Conservation (phyloP, 2,113 vertebrate genomes). For the Fregetta grallaria region DNA sequence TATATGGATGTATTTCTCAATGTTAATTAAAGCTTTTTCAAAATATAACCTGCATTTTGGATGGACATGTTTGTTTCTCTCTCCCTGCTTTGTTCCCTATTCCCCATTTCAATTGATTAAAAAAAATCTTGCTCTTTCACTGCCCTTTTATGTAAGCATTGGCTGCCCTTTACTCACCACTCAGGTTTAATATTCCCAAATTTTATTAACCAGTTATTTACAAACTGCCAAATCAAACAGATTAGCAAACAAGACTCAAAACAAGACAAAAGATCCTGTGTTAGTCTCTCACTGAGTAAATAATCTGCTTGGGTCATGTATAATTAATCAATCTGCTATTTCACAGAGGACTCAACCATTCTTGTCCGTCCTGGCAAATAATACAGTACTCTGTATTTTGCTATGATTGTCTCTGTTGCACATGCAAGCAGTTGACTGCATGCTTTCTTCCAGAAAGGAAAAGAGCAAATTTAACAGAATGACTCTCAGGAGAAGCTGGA, state of each 20-base stretch:
- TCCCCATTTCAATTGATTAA: not conserved
- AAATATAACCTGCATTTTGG: not conserved
- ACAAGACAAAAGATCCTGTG: conserved; percentile 37
- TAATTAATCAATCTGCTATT: conserved; percentile 67
- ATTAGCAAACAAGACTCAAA: conserved; percentile 39
- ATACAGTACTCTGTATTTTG: not conserved
- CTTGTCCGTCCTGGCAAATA: not conserved
- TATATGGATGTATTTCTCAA: not conserved
- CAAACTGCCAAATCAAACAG: conserved; percentile 55
- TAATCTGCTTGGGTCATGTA: conserved; percentile 45
- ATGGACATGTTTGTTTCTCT: not conserved
- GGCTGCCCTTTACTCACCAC: conserved; percentile 19
- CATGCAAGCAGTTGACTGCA: not conserved
- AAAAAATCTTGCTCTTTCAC: not conserved
- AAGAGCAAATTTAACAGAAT: not conserved
- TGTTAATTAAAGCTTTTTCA: not conserved
- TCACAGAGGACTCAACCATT: not conserved
- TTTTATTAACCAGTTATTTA: conserved; percentile 65
- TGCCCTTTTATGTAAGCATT: not conserved
- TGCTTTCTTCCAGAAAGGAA: not conserved
- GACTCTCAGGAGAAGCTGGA: not conserved
- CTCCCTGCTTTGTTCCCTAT: not conserved
- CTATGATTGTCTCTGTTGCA: not conserved
- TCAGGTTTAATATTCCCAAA: conserved; percentile 49
- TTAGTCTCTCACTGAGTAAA: conserved; percentile 60